Conservation (phyloP, 1,140 invertebrate genomes). For the Drepana arcuata region DNA sequence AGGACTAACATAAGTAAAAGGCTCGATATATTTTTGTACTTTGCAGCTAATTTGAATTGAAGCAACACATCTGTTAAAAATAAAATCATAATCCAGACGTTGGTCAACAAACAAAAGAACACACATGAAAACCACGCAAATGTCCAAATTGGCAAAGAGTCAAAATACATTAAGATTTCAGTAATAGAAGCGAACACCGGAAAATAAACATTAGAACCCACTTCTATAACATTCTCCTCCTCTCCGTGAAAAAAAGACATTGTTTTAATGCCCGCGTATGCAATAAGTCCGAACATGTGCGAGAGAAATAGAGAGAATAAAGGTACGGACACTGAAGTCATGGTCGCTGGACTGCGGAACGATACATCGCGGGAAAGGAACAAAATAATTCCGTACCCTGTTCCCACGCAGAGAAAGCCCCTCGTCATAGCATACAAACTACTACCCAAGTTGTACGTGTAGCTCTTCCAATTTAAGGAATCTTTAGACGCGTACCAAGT, state of each 20-base stretch:
- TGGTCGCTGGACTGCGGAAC: conserved; percentile 51
- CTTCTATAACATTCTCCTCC: conserved; percentile 45
- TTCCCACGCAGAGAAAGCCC: conserved; percentile 37
- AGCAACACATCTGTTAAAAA: conserved; percentile 34
- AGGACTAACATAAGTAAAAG: conserved; percentile 19
- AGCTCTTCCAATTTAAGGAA: conserved; percentile 25
- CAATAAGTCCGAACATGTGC: conserved; percentile 31
- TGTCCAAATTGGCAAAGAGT: conserved; percentile 34
- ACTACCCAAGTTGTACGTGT: conserved; percentile 11
- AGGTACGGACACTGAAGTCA: conserved; percentile 35
- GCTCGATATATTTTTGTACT: conserved; percentile 21
- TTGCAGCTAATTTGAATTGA: conserved; percentile 14
- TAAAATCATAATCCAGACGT: conserved; percentile 38
- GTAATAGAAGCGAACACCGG: conserved; percentile 34
- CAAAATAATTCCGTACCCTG: conserved; percentile 41
- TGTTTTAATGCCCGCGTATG: conserved; percentile 45
- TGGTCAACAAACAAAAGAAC: conserved; percentile 32
- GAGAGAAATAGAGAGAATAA: conserved; percentile 36
- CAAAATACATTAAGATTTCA: conserved; percentile 45
- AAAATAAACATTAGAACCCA: conserved; percentile 37
- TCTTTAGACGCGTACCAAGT: conserved; percentile 45
- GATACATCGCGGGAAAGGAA: conserved; percentile 38
- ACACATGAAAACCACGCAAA: conserved; percentile 44
- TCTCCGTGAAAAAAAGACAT: conserved; percentile 54
- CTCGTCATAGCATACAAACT: conserved; percentile 24